Evolutionary conservation across 2,113 vertebrate genomes (phyloP).

Genomic region (Microcebus murinus): DNA sequence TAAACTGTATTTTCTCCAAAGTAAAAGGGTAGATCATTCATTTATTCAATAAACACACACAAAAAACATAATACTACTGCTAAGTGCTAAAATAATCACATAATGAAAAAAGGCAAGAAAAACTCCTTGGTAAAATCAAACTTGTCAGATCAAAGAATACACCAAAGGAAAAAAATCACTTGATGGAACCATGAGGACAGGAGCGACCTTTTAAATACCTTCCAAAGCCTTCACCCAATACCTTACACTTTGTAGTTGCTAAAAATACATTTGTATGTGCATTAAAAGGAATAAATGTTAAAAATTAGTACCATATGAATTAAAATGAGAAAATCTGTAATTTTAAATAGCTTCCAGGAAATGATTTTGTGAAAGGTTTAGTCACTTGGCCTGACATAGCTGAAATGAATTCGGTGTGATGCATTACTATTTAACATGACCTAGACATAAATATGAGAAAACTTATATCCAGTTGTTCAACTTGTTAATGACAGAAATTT

Average conservation of each 20-base stretch:
- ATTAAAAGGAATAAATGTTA: not conserved
- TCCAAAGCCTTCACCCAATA: not conserved
- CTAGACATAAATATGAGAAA: not conserved
- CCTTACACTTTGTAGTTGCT: not conserved
- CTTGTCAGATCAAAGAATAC: not conserved
- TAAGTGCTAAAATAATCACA: not conserved
- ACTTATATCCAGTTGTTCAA: not conserved
- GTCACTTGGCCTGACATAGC: not conserved
- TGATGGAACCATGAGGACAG: not conserved
- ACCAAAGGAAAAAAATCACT: not conserved
- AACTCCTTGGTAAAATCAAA: not conserved
- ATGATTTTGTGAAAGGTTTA: not conserved
- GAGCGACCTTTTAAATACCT: not conserved
- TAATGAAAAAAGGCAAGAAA: constrained; percentile 10
- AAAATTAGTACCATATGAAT: not conserved
- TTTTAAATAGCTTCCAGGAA: not conserved
- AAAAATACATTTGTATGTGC: not conserved
- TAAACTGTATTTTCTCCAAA: not conserved
- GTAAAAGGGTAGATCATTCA: not conserved
- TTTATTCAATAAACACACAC: not conserved
- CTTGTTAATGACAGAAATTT: not conserved
- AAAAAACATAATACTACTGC: not conserved
- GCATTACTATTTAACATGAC: not conserved
- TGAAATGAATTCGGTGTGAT: not conserved
- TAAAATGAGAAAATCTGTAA: not conserved